phyloP scores from a whole-genome alignment of 2,113 vertebrate species.

The Cinclus cinclus region DNA sequence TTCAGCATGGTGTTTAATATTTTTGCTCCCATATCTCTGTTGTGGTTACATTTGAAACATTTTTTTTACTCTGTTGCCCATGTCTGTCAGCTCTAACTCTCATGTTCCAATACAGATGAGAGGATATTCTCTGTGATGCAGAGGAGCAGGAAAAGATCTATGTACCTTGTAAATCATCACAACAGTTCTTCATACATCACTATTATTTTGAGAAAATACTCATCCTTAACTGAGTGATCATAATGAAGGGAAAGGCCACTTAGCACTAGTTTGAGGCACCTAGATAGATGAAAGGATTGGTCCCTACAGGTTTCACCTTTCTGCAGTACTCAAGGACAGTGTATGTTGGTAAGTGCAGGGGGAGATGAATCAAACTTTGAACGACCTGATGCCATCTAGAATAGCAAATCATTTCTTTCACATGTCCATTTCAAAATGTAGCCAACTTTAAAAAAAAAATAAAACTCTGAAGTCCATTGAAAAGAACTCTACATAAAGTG shows the following conservation, averaged over 20 bases:
- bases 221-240: background rate
- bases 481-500: background rate
- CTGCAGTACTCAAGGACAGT: background rate
- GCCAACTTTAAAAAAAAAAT: background rate
- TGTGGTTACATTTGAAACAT: background rate
- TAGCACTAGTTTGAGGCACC: background rate
- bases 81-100: background rate
- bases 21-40: background rate
- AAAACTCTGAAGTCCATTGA: background rate
- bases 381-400: background rate
- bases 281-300: accelerated
- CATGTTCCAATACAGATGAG: background rate
- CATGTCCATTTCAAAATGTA: background rate
- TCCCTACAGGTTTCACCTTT: background rate
- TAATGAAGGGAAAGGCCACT: background rate
- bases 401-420: background rate
- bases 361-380: background rate
- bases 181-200: background rate
- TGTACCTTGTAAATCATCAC: background rate
- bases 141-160: background rate
- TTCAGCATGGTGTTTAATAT: background rate
- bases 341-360: background rate
- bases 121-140: background rate
- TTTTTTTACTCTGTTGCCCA: background rate
- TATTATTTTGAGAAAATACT: background rate